Base-by-base conservation (phyloP, 2,888 invertebrate genomes). In the Lithophane leautieri region DNA sequence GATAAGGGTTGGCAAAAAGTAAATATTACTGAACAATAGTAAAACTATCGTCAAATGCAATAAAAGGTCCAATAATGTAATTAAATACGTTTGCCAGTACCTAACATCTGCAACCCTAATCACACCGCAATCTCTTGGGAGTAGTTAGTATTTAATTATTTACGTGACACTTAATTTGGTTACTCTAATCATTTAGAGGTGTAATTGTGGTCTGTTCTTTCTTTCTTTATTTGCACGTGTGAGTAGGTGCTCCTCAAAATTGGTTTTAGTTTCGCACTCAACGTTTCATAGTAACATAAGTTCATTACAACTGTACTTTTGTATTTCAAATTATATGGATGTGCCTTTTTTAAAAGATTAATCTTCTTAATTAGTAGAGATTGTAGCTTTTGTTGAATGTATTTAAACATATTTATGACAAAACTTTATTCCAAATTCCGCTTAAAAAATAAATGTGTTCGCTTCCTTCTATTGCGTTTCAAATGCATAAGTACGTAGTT, bases 341-440 rank as follows among this genome's bases (percentile, higher is more conserved):
- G 94, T 95, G 94, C 95, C 94, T 94, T 95, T 94, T 93, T 93
- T 93, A 86, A 90, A 90, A 76, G 42, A 70, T 69, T 87, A 89
- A 82, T 87, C 77, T 87, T 88, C 82, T 92, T 88, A 89, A 78
- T 90, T 91, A 1, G 58, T 85, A 81, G 79, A 82, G 70, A 66
- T 78, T 66, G 34, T 83, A 86, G 78, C 73, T 85, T 86, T 78
- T 34, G 70, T 86, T 82, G 54, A 78, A 73, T 75, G 50, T 76
- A 56, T 71, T 61, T 9, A 40, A 76, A 70, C 52, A 58, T 67
- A 69, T 62, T 61, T 50, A 40, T 63, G 28, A 52, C n/a, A n/a
- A 22, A 7, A n/a, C 1, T 6, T 54, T 62, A 62, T 42, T 72
- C 25, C 42, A 50, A 61, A 28, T 54, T 65, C 62, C 28, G 56